These are phyloP conservation scores for Biston betularia DNA, from an alignment of 2,888 invertebrate species.

Conservation along the genomic window DNA sequence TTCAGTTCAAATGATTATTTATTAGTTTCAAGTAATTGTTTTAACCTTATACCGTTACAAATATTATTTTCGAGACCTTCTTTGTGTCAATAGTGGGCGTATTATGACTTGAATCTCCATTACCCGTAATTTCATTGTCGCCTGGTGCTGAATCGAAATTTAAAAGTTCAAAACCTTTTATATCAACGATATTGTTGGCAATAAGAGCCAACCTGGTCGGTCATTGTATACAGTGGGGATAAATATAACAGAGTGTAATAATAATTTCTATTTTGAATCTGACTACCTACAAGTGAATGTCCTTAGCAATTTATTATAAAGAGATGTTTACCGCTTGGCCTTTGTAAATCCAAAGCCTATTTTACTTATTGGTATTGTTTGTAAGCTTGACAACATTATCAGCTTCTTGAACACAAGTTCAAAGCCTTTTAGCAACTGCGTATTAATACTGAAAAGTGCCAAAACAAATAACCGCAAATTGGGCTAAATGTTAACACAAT, in stretches of 20 bases:
- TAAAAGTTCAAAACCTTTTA: slow-evolving; percentile 8
- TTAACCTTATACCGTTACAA: neutral
- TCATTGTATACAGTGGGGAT: slow-evolving; percentile 1
- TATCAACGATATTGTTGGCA: slow-evolving; percentile 14
- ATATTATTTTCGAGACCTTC: neutral
- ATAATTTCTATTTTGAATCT: neutral
- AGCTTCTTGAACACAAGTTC: slow-evolving; percentile 13
- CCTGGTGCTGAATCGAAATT: slow-evolving; percentile 14
- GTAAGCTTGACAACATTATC: neutral
- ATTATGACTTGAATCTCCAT: neutral
- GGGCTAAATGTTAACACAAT: slow-evolving; percentile 11
- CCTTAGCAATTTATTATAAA: neutral
- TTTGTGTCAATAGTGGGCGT: neutral
- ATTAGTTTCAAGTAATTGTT: neutral
- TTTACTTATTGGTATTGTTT: neutral
- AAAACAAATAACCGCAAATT: slow-evolving; percentile 21
- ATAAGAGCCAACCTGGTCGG: slow-evolving; percentile 9
- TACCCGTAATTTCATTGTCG: slow-evolving; percentile 6
- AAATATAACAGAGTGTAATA: neutral
- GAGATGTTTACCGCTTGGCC: neutral
- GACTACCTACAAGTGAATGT: neutral
- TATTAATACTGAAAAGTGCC: slow-evolving; percentile 8
- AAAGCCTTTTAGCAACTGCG: slow-evolving; percentile 5
- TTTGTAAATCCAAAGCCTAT: neutral
- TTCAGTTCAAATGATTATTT: too few species aligned